Percentiles rank a stretch among this genome's conserved stretches.
Evolutionary conservation across 2,888 invertebrate genomes (phyloP).

Genomic region (Prosopocoilus inquinatus): DNA sequence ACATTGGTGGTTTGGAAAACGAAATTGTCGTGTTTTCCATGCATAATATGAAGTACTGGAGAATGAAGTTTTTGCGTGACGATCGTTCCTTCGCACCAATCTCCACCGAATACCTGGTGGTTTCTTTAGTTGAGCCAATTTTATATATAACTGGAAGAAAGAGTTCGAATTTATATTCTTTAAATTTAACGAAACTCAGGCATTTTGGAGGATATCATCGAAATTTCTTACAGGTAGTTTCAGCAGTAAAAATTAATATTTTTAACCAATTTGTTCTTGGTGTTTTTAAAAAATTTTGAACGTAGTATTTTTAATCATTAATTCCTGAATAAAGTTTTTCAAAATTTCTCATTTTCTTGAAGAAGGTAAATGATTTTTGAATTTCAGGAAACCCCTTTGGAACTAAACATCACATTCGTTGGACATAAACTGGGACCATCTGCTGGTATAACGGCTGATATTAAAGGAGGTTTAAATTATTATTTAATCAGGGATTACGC

Average conservation of each 20-base stretch:
- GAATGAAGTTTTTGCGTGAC: conserved; percentile 34
- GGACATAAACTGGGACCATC: conserved; percentile 52
- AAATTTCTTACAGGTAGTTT: too few relatives aligned
- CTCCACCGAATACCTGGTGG: conserved; percentile 40
- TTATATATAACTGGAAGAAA: conserved; percentile 44
- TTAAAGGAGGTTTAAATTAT: conserved; percentile 49
- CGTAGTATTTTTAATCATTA: too few relatives aligned
- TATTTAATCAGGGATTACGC: conserved; percentile 50
- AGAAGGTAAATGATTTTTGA: conserved; percentile 9
- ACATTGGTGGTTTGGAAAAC: conserved; percentile 43
- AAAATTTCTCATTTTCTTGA: too few relatives aligned
- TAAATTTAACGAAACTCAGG: conserved; percentile 33
- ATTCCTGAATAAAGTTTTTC: too few relatives aligned
- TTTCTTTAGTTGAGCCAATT: conserved; percentile 39
- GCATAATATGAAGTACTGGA: conserved; percentile 42
- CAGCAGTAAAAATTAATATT: too few relatives aligned
- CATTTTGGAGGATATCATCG: neutral
- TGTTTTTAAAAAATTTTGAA: too few relatives aligned
- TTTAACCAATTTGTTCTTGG: too few relatives aligned
- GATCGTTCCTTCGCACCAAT: conserved; percentile 27
- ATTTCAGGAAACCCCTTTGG: conserved; percentile 19
- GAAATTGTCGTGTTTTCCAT: conserved; percentile 37
- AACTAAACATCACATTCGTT: conserved; percentile 34
- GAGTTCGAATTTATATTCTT: conserved; percentile 38
- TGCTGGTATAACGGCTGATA: conserved; percentile 48